Evolutionary conservation across 2,113 vertebrate genomes (phyloP).

Genomic region (Atherinomorus stipes): DNA sequence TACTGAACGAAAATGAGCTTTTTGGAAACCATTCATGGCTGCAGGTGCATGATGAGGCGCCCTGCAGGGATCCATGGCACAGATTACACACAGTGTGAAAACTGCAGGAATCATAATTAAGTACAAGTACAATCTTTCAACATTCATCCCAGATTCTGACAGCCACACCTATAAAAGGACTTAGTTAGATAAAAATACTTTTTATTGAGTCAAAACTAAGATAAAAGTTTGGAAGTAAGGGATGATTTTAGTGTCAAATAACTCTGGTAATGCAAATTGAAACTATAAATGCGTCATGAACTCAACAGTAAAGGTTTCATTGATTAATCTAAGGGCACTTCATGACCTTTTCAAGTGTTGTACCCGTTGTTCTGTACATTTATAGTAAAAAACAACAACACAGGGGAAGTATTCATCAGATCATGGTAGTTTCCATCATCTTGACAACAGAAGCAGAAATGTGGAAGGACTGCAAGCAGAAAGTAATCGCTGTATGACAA

Average conservation of each 20-base stretch:
- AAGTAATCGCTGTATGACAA: slow-evolving; percentile 6
- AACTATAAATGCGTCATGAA: not conserved
- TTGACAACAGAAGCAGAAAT: slow-evolving; percentile 12
- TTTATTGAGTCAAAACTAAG: not conserved
- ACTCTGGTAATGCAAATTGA: not conserved
- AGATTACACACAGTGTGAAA: too few species aligned
- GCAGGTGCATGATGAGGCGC: too few species aligned
- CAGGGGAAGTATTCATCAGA: slow-evolving; percentile 17
- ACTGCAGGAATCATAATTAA: too few species aligned
- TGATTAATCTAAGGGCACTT: not conserved
- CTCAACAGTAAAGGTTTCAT: not conserved
- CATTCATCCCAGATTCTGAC: too few species aligned
- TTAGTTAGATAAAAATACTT: slow-evolving; percentile 2
- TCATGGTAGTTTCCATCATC: slow-evolving; percentile 21
- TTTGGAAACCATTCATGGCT: too few species aligned
- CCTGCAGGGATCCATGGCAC: too few species aligned
- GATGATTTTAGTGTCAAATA: not conserved
- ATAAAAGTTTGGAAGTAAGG: not conserved
- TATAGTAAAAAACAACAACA: slow-evolving; percentile 4
- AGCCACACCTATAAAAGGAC: too few species aligned
- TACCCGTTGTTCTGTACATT: not conserved
- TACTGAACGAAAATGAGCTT: too few species aligned
- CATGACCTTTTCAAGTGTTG: not conserved
- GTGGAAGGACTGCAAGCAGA: not conserved
- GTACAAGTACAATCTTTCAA: too few species aligned